Percentiles rank a stretch among this genome's conserved stretches.
phyloP scores from a whole-genome alignment of 2,113 vertebrate species.

The Hucho hucho region DNA sequence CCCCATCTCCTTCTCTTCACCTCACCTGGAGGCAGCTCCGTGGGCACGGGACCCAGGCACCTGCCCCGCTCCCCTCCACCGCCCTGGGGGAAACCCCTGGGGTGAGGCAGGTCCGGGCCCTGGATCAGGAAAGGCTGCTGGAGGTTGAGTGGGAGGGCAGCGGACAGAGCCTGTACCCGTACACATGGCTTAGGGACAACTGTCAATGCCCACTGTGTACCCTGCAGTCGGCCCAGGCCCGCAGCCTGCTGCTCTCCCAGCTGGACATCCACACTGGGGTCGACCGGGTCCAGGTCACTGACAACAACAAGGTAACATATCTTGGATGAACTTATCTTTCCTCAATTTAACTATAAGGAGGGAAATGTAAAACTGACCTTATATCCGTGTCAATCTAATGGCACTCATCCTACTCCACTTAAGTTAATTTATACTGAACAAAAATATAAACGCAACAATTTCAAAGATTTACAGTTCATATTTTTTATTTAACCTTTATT shows the following conservation, averaged over 20 bases:
- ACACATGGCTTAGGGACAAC: constrained; percentile 92
- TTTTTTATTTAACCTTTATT: too few relatives aligned
- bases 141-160: constrained; percentile 85
- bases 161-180: constrained; percentile 80
- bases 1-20: background rate
- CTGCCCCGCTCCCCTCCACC: constrained; percentile 23
- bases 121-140: constrained; percentile 71
- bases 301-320: constrained; percentile 77
- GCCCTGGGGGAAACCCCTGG: constrained; percentile 15
- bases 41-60: constrained; percentile 54
- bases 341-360: too few relatives aligned
- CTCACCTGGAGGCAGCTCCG: constrained; percentile 18
- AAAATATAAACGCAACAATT: too few relatives aligned
- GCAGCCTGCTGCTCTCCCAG: constrained; percentile 76
- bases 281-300: constrained; percentile 68
- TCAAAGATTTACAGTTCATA: too few relatives aligned
- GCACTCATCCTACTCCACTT: too few relatives aligned
- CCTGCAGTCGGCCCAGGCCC: constrained; percentile 81
- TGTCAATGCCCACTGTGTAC: constrained; percentile 88
- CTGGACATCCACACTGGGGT: constrained; percentile 81
- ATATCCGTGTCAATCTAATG: too few relatives aligned
- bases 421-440: too few relatives aligned
- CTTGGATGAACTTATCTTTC: too few relatives aligned
- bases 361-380: too few relatives aligned
- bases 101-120: constrained; percentile 71